These are phyloP conservation scores for Rhabdornis inornatus DNA, from an alignment of 2,113 vertebrate genomes.

Conservation along the genomic window DNA sequence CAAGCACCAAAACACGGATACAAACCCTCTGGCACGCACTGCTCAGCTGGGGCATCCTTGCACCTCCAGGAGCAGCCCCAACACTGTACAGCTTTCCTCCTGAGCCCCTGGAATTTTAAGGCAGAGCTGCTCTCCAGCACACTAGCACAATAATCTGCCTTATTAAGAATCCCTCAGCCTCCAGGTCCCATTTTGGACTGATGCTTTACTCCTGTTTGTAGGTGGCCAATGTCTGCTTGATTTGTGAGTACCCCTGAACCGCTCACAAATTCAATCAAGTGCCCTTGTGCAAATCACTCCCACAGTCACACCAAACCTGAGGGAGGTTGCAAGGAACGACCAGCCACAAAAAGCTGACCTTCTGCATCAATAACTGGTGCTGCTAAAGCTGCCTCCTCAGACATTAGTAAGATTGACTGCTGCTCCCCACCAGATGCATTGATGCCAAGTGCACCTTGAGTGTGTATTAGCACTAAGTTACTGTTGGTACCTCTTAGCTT, in stretches of 20 bases:
- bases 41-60: neutral
- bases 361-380: neutral
- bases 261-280: neutral
- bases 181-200: rapidly evolving
- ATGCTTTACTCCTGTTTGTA: neutral
- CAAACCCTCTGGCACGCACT: neutral
- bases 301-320: neutral
- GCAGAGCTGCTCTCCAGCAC: neutral
- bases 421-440: neutral
- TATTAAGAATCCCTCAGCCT: neutral
- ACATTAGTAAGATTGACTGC: neutral
- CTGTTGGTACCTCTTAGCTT: conserved; percentile 1
- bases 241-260: neutral
- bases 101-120: neutral
- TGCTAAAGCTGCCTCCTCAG: neutral
- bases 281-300: neutral
- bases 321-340: neutral
- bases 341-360: neutral
- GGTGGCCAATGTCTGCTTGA: neutral
- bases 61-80: neutral
- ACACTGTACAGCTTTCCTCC: neutral
- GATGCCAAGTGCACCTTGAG: neutral
- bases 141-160: neutral
- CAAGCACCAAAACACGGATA: neutral
- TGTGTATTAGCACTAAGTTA: conserved; percentile 11